Base-by-base conservation (phyloP, 2,888 invertebrate genomes). In the Drosophila mimetica region DNA sequence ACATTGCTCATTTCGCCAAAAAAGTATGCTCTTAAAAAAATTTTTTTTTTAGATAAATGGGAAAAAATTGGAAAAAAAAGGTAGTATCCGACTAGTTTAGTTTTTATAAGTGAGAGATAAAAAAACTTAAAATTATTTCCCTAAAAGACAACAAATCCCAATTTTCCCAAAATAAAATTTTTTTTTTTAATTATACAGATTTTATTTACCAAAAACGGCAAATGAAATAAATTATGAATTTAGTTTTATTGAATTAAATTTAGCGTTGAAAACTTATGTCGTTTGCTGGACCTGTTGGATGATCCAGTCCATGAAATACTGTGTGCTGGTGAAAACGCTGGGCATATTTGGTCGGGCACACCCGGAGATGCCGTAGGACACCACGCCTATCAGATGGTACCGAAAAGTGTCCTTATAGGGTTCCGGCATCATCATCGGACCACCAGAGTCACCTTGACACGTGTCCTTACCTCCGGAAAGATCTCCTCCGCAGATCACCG, bases 271-370 rank as follows among this genome's bases (percentile, higher is more conserved):
- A n/a, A n/a, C n/a, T n/a, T n/a, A n/a, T n/a, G 25, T 6, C 25
- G 7, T 25, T 1, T 25, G 1, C 1, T 86, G 83, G n/a, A 92
- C 58, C 72, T 77, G 92, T 77, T 90, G 74, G 58, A 89, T 72
- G 63, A 95, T 94, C 95, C 95, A 95, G 73, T 94, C 93, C 7
- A 94, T 81, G 77, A 94, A 95, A 52, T 92, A 85, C 4, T 94
- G 93, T 0, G 94, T 93, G 75, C 94, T 92, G 0, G 94, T 92
- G 82, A 95, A 95, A 6, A 95, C 94, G 1, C 95, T 95, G 0
- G 16, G 95, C 71, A 92, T 93, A 4, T 93, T 93, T 3, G 93
- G 92, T 75, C 94, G 93, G 0, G 94, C 95, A 89, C 95, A 95
- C 41, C 93, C 93, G 7, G 25, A 25, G 75, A 93, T 93, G 3